Evolutionary conservation across 2,888 invertebrate species (phyloP).

Genomic region (Rhagonycha fulva): DNA sequence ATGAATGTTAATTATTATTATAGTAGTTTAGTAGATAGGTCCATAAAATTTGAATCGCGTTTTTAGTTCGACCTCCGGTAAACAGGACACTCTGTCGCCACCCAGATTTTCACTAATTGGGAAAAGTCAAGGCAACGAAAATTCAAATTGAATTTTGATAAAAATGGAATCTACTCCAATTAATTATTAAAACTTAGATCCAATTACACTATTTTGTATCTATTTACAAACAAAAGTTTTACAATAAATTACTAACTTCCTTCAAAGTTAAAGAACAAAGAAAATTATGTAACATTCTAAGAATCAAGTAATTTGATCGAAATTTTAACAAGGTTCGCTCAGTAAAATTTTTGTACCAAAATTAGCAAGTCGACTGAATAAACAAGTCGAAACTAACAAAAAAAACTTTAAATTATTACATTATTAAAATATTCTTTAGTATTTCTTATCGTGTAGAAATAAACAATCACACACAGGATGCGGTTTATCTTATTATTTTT

Average conservation of each 20-base stretch:
- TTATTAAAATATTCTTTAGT: background rate
- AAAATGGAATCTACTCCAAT: background rate
- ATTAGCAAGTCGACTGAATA: background rate
- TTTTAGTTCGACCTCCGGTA: background rate
- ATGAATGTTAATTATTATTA: background rate
- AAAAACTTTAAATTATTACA: background rate
- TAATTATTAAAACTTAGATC: background rate
- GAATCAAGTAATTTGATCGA: background rate
- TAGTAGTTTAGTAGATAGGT: background rate
- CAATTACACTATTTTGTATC: background rate
- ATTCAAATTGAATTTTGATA: background rate
- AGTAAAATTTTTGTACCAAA: background rate
- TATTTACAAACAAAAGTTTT: background rate
- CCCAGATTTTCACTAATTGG: background rate
- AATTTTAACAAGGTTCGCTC: background rate
- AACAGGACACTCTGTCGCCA: background rate
- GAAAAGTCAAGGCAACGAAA: background rate
- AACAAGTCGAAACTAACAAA: background rate
- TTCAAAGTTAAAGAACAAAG: background rate
- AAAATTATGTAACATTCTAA: background rate
- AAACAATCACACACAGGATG: background rate
- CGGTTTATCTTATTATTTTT: background rate
- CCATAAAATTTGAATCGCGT: background rate
- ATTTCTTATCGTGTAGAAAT: background rate
- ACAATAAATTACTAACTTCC: background rate